Evolutionary conservation across 2,888 invertebrate species (phyloP).

Genomic region (Rhagium mordax): DNA sequence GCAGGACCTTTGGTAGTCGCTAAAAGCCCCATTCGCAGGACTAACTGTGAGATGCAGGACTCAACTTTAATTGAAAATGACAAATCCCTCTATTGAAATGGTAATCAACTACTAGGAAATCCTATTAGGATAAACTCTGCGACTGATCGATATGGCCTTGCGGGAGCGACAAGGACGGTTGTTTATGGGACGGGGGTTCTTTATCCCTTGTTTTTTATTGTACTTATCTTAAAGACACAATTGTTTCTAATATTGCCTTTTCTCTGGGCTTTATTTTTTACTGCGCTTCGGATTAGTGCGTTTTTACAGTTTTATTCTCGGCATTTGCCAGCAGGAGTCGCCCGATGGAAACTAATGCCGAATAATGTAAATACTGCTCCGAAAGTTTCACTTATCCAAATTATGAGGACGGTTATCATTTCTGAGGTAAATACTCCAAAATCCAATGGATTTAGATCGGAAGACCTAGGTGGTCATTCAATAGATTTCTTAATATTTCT

Average conservation of each 20-base stretch:
- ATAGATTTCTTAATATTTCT: too few species aligned
- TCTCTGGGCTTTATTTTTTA: slow-evolving; percentile 1
- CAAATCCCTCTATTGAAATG: slow-evolving; percentile 73
- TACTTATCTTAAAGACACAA: slow-evolving; percentile 54
- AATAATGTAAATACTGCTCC: not conserved
- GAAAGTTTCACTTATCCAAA: too few species aligned
- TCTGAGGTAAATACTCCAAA: too few species aligned
- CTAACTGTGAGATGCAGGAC: slow-evolving; percentile 68
- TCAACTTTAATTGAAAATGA: slow-evolving; percentile 73
- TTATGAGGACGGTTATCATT: too few species aligned
- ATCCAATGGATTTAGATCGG: too few species aligned
- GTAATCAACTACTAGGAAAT: slow-evolving; percentile 73
- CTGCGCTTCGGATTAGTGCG: not conserved
- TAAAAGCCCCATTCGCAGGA: slow-evolving; percentile 60
- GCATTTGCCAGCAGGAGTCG: not conserved
- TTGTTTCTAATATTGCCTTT: slow-evolving; percentile 51
- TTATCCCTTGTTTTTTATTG: slow-evolving; percentile 51
- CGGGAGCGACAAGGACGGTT: slow-evolving; percentile 44
- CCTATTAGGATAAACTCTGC: slow-evolving; percentile 72
- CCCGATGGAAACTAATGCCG: not conserved
- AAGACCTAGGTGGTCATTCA: too few species aligned
- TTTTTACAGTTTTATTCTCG: not conserved
- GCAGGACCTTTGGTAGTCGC: slow-evolving; percentile 53
- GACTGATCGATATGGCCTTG: slow-evolving; percentile 66
- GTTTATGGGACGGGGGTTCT: slow-evolving; percentile 25